Evolutionary conservation across 53 echinoderm and acorn worm species (phyloP).

Genomic region (Patiria pectinifera): DNA sequence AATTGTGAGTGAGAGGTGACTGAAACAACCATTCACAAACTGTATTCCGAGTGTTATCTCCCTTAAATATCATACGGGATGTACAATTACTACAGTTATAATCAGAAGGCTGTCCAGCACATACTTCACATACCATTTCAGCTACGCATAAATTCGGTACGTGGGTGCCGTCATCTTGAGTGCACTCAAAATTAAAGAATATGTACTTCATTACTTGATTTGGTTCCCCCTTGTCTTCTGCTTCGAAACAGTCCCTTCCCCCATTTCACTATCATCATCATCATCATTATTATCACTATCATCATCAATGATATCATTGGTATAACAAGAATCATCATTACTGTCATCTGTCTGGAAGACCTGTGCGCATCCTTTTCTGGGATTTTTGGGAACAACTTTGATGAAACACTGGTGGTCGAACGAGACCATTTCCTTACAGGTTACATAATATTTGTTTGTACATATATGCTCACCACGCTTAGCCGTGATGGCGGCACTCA

Average conservation of each 20-base stretch:
- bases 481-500: background rate
- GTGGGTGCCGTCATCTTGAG: constrained; percentile 23
- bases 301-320: no score
- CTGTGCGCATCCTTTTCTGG: background rate
- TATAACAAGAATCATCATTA: no score
- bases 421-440: background rate
- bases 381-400: constrained; percentile 5
- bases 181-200: constrained; percentile 57
- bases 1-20: background rate
- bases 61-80: background rate
- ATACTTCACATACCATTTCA: constrained; percentile 25
- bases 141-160: constrained; percentile 27
- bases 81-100: background rate
- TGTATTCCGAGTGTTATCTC: background rate
- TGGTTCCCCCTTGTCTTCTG: no score
- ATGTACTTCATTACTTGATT: constrained; percentile 22
- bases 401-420: constrained; percentile 15
- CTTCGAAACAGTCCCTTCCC: no score
- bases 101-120: constrained; percentile 4
- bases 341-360: no score
- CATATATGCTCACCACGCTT: background rate
- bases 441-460: background rate
- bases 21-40: constrained; percentile 44
- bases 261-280: no score
- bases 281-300: no score